Evolutionary conservation across 2,797 vertebrate species (phyloP).

Genomic region (Clarias fuscus): DNA sequence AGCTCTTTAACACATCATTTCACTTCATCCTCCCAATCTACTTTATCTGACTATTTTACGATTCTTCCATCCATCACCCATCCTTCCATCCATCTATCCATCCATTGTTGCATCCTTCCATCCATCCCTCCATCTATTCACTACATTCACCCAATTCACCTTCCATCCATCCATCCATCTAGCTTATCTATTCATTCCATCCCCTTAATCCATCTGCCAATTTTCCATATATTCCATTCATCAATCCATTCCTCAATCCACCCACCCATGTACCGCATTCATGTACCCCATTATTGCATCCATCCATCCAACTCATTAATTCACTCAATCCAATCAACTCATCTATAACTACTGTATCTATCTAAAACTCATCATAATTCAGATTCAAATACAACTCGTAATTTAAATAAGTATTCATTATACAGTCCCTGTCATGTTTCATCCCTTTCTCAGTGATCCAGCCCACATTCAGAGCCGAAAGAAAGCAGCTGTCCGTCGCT

Average conservation of each 20-base stretch:
- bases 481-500: slow-evolving; percentile 76
- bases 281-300: not conserved
- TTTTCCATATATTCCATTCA: not conserved
- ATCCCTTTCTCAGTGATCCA: slow-evolving; percentile 74
- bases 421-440: not conserved
- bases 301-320: not conserved
- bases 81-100: no score
- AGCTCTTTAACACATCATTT: no score
- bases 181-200: not conserved
- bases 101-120: not conserved
- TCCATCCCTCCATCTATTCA: not conserved
- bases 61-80: not conserved
- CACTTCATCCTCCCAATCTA: not conserved
- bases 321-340: not conserved
- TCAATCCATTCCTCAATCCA: not conserved
- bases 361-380: no score
- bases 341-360: not conserved
- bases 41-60: no score
- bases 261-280: no score
- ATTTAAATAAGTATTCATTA: not conserved
- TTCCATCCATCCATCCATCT: not conserved
- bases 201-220: no score
- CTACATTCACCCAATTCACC: no score
- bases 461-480: slow-evolving; percentile 80
- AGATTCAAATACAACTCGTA: not conserved